Percentiles rank a stretch among this genome's conserved stretches.
Conservation (phyloP, 1,140 invertebrate genomes). For the Caerostris darwini region DNA sequence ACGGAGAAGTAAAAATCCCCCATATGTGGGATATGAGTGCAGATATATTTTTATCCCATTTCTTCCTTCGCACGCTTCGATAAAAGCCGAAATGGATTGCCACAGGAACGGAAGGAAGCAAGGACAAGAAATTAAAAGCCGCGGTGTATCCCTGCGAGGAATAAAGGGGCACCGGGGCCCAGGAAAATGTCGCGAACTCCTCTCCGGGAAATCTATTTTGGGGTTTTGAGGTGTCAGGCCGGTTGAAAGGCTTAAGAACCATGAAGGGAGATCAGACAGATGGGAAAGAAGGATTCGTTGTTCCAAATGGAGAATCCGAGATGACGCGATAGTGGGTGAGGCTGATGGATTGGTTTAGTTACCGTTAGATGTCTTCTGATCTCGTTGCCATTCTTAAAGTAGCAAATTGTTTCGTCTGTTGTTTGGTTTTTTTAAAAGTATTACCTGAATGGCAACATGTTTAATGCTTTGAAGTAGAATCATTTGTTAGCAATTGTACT, state of each 20-base stretch:
- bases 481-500: no score
- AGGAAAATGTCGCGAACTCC: slow-evolving; percentile 12
- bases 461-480: no score
- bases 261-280: neutral
- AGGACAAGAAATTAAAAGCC: neutral
- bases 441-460: no score
- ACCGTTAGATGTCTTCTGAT: no score
- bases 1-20: no score
- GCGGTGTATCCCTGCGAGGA: neutral
- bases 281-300: neutral
- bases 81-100: slow-evolving; percentile 32
- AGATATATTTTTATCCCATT: neutral
- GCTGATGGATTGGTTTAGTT: no score
- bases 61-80: neutral
- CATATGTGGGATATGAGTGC: neutral
- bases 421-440: no score
- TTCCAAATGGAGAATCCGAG: no score
- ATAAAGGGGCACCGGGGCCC: no score
- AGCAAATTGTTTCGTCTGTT: no score
- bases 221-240: slow-evolving; percentile 12
- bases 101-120: neutral
- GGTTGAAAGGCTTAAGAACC: slow-evolving; percentile 47
- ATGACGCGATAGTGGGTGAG: no score
- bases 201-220: slow-evolving; percentile 10
- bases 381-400: no score